phyloP scores from a whole-genome alignment of 1,140 invertebrate species.

The Aricia agestis region DNA sequence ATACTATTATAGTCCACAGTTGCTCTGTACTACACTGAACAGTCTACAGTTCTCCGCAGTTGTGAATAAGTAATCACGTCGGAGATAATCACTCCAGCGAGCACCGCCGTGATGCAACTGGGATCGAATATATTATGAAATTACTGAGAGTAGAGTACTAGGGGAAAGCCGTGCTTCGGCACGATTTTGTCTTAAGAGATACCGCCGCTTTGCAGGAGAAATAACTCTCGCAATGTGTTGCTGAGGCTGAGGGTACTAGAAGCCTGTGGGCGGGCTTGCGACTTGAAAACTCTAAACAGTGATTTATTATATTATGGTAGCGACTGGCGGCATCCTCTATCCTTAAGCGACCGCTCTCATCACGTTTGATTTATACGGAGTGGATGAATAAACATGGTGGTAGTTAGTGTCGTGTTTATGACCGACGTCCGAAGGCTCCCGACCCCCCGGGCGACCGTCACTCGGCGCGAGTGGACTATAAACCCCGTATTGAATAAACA shows the following conservation, averaged over 20 bases:
- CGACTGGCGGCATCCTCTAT: not conserved
- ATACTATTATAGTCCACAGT: too few relatives aligned
- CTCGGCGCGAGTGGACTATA: not conserved
- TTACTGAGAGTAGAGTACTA: too few relatives aligned
- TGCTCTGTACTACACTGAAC: too few relatives aligned
- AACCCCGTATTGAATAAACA: not conserved
- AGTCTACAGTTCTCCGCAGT: not conserved
- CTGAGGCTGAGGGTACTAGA: too few relatives aligned
- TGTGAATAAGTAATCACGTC: not conserved
- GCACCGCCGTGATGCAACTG: not conserved
- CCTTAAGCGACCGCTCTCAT: not conserved
- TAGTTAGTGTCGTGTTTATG: not conserved
- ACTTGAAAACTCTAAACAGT: too few relatives aligned
- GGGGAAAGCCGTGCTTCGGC: not conserved
- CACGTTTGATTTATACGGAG: not conserved
- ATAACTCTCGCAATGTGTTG: too few relatives aligned
- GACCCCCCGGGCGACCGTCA: not conserved
- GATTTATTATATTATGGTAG: too few relatives aligned
- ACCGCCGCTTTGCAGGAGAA: too few relatives aligned
- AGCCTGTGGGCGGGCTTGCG: too few relatives aligned
- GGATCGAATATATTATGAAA: not conserved
- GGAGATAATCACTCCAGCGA: not conserved
- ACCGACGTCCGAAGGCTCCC: too few relatives aligned
- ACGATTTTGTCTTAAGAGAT: not conserved
- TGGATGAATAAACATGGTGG: not conserved